phyloP scores from a whole-genome alignment of 2,888 invertebrate genomes.

The Hemistola chrysoprasaria region DNA sequence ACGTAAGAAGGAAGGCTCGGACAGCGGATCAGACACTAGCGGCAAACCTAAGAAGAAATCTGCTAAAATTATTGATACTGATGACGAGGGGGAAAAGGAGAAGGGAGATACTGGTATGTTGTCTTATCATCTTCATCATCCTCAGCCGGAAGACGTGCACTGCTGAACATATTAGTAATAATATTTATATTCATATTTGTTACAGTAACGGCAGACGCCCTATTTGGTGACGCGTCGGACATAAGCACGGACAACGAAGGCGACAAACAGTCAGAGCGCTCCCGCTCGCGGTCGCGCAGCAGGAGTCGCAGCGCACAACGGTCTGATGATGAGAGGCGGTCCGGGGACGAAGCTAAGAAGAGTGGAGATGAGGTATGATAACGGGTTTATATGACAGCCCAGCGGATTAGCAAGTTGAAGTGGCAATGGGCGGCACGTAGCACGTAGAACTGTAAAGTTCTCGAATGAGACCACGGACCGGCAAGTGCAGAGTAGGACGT shows the following conservation, averaged over 20 bases:
- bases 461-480: too few relatives aligned
- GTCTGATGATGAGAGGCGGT: conserved; percentile 62
- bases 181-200: too few relatives aligned
- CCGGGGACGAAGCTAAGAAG: conserved; percentile 72
- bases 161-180: too few relatives aligned
- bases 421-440: too few relatives aligned
- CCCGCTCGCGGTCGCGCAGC: conserved; percentile 44
- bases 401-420: too few relatives aligned
- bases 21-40: conserved; percentile 70
- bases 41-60: conserved; percentile 74
- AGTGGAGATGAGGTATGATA: conserved; percentile 65
- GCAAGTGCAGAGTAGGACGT: too few relatives aligned
- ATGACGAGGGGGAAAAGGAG: conserved; percentile 81
- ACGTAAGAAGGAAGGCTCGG: conserved; percentile 70
- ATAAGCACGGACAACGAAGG: conserved; percentile 93
- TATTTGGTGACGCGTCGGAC: conserved; percentile 97
- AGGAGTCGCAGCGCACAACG: conserved; percentile 54
- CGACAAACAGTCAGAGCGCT: conserved; percentile 48
- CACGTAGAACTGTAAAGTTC: too few relatives aligned
- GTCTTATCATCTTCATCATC: neutral
- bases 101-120: conserved; percentile 58
- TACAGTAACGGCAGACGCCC: conserved; percentile 88
- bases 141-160: too few relatives aligned
- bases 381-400: too few relatives aligned
- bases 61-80: conserved; percentile 85